Conservation (phyloP, 2,797 vertebrate genomes). For the Neomorphus geoffroyi region DNA sequence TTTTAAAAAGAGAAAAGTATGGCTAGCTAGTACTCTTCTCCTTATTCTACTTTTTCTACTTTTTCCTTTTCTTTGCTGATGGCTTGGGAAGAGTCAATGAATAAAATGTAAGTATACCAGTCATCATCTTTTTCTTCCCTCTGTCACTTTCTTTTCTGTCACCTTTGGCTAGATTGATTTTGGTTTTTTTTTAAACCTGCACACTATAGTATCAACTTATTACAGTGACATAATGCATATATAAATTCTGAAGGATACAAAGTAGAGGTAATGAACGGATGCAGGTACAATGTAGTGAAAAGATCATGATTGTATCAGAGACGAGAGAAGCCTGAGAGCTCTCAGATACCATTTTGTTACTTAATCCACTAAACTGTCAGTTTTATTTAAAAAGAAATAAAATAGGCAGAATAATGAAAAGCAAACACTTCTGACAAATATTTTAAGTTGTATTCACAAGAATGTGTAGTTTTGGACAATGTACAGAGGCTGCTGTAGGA, state of each 20-base stretch:
- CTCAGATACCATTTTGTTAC: neutral
- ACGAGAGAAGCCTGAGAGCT: neutral
- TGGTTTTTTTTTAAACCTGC: neutral
- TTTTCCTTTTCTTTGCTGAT: constrained; percentile 23
- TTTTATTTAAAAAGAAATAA: neutral
- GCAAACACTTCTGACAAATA: neutral
- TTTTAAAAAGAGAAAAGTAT: neutral
- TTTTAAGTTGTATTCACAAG: neutral
- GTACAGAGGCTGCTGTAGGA: neutral
- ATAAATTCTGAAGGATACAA: neutral
- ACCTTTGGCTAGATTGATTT: neutral
- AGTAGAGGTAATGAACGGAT: neutral
- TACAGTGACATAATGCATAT: neutral
- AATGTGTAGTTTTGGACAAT: neutral
- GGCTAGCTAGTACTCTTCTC: neutral
- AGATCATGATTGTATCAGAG: neutral
- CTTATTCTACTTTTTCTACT: constrained; percentile 24
- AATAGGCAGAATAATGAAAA: neutral
- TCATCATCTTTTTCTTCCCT: neutral
- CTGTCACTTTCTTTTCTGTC: neutral
- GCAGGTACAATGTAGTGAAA: neutral
- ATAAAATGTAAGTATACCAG: neutral
- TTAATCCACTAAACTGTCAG: neutral
- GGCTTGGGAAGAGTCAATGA: neutral
- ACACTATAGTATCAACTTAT: neutral